Conservation (phyloP, 2,113 vertebrate species). For the Misgurnus anguillicaudatus region DNA sequence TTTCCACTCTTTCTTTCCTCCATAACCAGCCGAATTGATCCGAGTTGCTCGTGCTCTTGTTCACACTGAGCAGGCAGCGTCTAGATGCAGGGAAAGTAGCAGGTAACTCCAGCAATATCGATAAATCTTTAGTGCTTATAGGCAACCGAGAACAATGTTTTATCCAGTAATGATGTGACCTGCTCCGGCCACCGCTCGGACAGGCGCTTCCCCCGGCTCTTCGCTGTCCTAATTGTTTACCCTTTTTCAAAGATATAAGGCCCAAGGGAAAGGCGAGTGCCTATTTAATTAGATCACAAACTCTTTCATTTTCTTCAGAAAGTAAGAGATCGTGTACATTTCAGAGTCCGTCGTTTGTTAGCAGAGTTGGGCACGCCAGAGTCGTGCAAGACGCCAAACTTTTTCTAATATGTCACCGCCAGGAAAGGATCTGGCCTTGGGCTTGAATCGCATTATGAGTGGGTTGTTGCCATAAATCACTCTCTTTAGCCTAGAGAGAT, state of each 20-base stretch:
- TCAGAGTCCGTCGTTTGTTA: conserved; percentile 46
- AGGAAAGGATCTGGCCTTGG: conserved; percentile 57
- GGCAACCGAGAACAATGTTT: conserved; percentile 50
- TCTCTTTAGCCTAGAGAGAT: conserved; percentile 55
- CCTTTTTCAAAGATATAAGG: conserved; percentile 33
- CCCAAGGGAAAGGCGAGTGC: conserved; percentile 37
- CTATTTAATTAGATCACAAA: conserved; percentile 56
- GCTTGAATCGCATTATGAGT: conserved; percentile 64
- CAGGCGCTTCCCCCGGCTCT: conserved; percentile 16
- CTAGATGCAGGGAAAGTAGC: conserved; percentile 5
- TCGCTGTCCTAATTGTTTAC: conserved; percentile 58
- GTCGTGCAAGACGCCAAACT: conserved; percentile 47
- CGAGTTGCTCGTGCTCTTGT: conserved; percentile 34
- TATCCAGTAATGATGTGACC: conserved; percentile 50
- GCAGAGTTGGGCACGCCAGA: conserved; percentile 39
- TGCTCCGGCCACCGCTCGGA: conserved; percentile 21
- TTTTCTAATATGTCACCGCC: conserved; percentile 59
- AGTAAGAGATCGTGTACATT: conserved; percentile 47
- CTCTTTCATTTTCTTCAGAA: conserved; percentile 47
- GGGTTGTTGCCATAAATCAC: conserved; percentile 61
- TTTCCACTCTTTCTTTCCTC: conserved; percentile 56
- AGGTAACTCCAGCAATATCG: conserved; percentile 38
- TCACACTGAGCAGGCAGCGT: conserved; percentile 34
- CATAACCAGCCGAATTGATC: conserved; percentile 56
- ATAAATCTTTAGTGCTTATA: conserved; percentile 59